Base-by-base conservation (phyloP, 1,140 invertebrate species). In the Heterodera carotae region DNA sequence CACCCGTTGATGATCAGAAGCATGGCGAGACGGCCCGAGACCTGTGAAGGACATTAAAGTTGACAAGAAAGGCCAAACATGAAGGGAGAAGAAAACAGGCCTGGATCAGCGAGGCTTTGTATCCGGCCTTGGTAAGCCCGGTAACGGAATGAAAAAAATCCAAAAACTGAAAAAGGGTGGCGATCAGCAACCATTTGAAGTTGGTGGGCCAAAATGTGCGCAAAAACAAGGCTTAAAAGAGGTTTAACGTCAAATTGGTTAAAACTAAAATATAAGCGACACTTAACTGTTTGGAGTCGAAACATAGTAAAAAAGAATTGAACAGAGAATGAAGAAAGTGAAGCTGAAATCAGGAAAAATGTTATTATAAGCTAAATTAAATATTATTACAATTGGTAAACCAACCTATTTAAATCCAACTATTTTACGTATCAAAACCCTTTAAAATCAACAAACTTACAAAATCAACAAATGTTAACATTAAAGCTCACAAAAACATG, bases 91-190 rank as follows among this genome's bases (percentile, higher is more conserved):
- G 39, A 43, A 43, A 2, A 43, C 39, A 12, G 39, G 79, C 76
- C 48, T 77, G 76, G 22, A 77, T 33, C 10, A 77, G 39, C 15
- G 59, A 64, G 29, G 76, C 76, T 15, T 31, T 31, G 59, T 43
- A 77, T 33, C 76, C 76, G 36, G 76, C 70, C 29, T 78, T 77
- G 25, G 76, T 77, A 10, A 77, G 22, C n/a, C 76, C 75, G 33
- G 56, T 33, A n/a, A 66, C n/a, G 31, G 56, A 43, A 62, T 77
- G 76, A 10, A 77, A 33, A n/a, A 78, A 31, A 27, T 77, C 76
- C 29, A 77, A 43, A 25, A 22, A 76, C 25, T 77, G 76, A 22
- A 66, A 29, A n/a, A 34, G 10, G 22, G 27, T 66, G 62, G 25
- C 62, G 25, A 66, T 34, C 27, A 66, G 33, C 8, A 66, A 22